Evolutionary conservation across 2,113 vertebrate species (phyloP).

Genomic region (Myiozetetes cayanensis): DNA sequence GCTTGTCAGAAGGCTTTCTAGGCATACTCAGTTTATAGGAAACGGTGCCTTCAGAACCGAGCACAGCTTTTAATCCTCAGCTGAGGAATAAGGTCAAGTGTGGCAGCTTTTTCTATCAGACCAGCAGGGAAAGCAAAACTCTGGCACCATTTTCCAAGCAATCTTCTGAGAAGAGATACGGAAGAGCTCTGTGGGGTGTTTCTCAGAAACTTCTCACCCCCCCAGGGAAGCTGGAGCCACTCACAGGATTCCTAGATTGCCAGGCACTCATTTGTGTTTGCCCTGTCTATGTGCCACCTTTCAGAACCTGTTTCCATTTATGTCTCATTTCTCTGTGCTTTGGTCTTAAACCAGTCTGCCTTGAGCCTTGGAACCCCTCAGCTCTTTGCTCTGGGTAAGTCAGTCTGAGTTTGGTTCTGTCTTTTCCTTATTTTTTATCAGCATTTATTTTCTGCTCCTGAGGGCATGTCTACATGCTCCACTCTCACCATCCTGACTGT

Average conservation of each 20-base stretch:
- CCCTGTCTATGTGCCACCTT: neutral
- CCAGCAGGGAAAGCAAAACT: neutral
- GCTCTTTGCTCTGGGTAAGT: neutral
- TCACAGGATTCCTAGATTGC: neutral
- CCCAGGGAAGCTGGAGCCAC: neutral
- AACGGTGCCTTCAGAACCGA: neutral
- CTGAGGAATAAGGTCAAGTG: neutral
- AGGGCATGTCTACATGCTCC: neutral
- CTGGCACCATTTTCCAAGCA: neutral
- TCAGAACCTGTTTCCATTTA: slow-evolving; percentile 30
- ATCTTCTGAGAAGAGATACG: neutral
- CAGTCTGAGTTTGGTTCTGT: neutral
- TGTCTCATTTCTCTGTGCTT: slow-evolving; percentile 4
- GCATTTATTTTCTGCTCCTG: neutral
- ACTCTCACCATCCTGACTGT: neutral
- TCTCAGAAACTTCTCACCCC: slow-evolving; percentile 8
- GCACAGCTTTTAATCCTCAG: neutral
- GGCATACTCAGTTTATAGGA: neutral
- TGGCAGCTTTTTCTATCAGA: neutral
- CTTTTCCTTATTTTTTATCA: neutral
- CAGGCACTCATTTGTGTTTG: neutral
- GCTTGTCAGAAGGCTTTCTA: neutral
- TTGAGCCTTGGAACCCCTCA: neutral
- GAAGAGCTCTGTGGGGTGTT: neutral
- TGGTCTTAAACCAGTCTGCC: slow-evolving; percentile 5